Evolutionary conservation across 2,888 invertebrate species (phyloP), one percentile per base, ranked within the genome.

Genomic region (Eurytoma californica): DNA sequence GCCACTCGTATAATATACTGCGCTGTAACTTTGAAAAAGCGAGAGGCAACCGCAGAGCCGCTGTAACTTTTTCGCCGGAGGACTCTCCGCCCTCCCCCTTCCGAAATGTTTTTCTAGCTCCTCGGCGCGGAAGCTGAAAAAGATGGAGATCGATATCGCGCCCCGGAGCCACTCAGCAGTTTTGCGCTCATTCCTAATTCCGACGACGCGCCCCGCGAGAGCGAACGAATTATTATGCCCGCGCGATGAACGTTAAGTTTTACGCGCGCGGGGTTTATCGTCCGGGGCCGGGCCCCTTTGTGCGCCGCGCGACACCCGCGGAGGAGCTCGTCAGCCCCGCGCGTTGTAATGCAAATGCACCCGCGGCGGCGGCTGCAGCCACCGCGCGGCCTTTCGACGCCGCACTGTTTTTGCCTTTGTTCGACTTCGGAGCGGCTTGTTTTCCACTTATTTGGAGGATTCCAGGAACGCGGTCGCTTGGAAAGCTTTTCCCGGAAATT

Each of bases 31-130:
- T 47, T 18, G 39, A 63, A 63, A 63, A 47, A 63, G 47, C 63
- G 63, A 18, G n/a, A 16, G 16, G 5, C 16, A 61, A 30, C 61
- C 13, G 61, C 67, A 53, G 53, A 53, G n/a, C 68, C 53, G 53
- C 68, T 63, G 63, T 18, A 68, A 68, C 53, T 68, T 68, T 55
- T 55, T 55, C 68, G 55, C 68, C 63, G 39, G 18, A 63, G 63
- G 63, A 63, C 47, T 39, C 63, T 18, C 7, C 4, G 0, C 39
- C 39, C 39, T 7, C 39, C 39, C 39, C 39, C 39, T 39, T 7
- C 5, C 39, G 5, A 39, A 39, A 47, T 18, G 63, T 39, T 63
- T 63, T 63, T 63, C 39, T n/a, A n/a, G 30, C 63, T 7, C 39
- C 63, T 13, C 13, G n/a, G 39, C 39, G 60, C 24, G 16, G 16